phyloP scores from a whole-genome alignment of 2,888 invertebrate species.

The Drosophila monieri region DNA sequence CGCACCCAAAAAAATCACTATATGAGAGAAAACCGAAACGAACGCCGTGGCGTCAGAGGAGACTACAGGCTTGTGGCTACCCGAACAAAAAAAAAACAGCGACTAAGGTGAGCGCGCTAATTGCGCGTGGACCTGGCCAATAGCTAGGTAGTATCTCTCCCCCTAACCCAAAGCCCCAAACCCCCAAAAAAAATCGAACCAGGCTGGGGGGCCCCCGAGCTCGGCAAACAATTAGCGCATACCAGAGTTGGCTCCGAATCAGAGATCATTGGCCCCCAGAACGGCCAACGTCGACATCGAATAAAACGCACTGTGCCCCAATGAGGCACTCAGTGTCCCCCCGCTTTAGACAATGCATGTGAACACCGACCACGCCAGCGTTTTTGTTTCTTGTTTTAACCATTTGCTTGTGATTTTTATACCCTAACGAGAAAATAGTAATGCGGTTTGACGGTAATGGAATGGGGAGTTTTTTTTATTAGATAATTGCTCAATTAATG shows the following conservation, averaged over 20 bases:
- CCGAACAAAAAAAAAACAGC: conserved; percentile 3
- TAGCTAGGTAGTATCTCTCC: conserved; percentile 16
- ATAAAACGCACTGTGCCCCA: conserved; percentile 33
- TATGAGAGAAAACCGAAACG: conserved; percentile 45
- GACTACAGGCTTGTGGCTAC: neutral
- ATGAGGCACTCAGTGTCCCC: conserved; percentile 14
- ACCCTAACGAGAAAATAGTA: conserved; percentile 33
- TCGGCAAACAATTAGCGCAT: conserved; percentile 74
- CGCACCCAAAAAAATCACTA: conserved; percentile 64
- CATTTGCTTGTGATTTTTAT: conserved; percentile 21
- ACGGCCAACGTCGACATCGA: conserved; percentile 33
- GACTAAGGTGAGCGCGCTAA: conserved; percentile 65
- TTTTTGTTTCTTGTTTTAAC: conserved; percentile 4
- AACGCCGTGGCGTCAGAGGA: neutral
- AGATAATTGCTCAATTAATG: conserved; percentile 32
- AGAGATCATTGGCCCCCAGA: conserved; percentile 48
- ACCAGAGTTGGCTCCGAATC: conserved; percentile 44
- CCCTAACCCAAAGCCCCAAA: conserved; percentile 16
- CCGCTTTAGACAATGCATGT: conserved; percentile 53
- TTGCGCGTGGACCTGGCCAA: conserved; percentile 57
- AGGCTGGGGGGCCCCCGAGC: conserved; percentile 6
- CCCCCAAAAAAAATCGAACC: conserved; percentile 1
- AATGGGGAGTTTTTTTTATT: conserved; percentile 27
- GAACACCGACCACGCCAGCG: conserved; percentile 38
- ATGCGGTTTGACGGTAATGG: conserved; percentile 16